These are phyloP conservation scores for Ophonus ardosiacus DNA, from an alignment of 2,888 invertebrate genomes.

Conservation along the genomic window DNA sequence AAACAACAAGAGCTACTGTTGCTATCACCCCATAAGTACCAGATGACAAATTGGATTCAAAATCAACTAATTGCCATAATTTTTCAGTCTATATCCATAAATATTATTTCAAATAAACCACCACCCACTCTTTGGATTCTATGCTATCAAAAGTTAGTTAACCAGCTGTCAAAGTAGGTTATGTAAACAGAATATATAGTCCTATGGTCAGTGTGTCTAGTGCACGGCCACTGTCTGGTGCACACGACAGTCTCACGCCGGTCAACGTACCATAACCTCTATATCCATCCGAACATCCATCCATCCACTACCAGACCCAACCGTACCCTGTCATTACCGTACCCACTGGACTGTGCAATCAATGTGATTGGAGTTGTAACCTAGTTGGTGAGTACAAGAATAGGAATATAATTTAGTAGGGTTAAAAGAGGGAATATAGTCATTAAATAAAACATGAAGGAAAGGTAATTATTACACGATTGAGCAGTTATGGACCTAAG, in stretches of 20 bases:
- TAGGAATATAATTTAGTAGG: not conserved
- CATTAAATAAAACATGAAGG: not conserved
- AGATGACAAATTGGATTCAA: too few species aligned
- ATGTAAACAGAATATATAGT: conserved; percentile 19
- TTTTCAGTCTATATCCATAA: too few species aligned
- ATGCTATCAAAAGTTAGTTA: too few species aligned
- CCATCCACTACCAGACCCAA: not conserved
- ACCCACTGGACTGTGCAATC: not conserved
- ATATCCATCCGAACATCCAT: not conserved
- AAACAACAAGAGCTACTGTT: too few species aligned
- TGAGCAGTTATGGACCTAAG: too few species aligned
- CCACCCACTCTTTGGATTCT: too few species aligned
- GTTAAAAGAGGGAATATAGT: not conserved
- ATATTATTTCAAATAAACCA: too few species aligned
- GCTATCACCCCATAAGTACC: too few species aligned
- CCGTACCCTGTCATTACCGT: conserved; percentile 11
- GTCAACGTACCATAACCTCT: conserved; percentile 11
- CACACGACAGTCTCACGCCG: conserved; percentile 23
- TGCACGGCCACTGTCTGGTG: conserved; percentile 26
- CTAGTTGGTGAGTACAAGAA: not conserved
- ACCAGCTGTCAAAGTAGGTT: not conserved
- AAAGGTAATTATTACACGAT: too few species aligned
- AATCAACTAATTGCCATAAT: too few species aligned
- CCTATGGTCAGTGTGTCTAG: conserved; percentile 19
- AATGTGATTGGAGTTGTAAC: conserved; percentile 18